phyloP scores from a whole-genome alignment of 2,113 vertebrate species.

The Saimiri boliviensis region DNA sequence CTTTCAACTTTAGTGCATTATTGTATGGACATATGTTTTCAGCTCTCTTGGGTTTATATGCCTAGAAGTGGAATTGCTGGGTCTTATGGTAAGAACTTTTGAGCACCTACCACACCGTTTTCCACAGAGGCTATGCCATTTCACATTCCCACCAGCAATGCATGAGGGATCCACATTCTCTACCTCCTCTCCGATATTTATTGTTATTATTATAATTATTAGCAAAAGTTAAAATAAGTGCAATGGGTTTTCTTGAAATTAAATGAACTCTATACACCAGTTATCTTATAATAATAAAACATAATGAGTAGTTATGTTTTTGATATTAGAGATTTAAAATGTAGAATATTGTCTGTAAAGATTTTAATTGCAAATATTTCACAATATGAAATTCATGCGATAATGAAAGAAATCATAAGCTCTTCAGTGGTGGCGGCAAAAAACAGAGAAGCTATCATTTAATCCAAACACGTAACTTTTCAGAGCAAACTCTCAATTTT shows the following conservation, averaged over 20 bases:
- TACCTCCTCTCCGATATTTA: background rate
- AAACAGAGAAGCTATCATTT: background rate
- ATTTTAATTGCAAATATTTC: background rate
- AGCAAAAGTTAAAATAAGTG: background rate
- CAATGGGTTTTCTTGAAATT: background rate
- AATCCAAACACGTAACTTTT: background rate
- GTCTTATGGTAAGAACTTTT: background rate
- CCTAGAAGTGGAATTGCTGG: background rate
- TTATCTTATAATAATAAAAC: background rate
- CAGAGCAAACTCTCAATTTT: background rate
- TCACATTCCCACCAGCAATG: background rate
- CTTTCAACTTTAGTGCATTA: background rate
- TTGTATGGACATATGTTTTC: background rate
- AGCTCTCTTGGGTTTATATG: background rate
- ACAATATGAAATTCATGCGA: background rate
- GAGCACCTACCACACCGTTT: background rate
- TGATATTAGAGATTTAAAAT: background rate
- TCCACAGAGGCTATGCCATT: background rate
- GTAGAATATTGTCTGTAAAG: background rate
- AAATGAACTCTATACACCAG: background rate
- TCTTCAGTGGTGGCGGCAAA: background rate
- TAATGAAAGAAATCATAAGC: background rate
- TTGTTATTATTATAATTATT: background rate
- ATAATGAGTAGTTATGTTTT: background rate
- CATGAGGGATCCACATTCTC: background rate